phyloP scores from a whole-genome alignment of 1,140 invertebrate species.

The Drosophila rhopaloa region DNA sequence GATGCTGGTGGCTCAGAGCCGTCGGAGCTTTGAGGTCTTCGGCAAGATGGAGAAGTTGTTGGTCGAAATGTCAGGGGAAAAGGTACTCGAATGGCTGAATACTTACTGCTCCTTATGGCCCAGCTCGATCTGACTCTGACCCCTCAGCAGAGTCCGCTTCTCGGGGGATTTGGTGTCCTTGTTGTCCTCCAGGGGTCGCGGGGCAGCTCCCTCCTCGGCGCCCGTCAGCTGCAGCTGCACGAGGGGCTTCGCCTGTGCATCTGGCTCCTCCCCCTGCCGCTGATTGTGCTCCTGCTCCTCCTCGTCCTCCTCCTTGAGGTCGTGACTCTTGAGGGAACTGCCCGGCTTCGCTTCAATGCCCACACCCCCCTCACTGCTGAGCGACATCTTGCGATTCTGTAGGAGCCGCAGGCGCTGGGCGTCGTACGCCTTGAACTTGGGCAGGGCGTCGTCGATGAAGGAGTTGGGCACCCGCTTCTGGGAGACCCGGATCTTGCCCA shows the following conservation, averaged over 20 bases:
- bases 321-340: slow-evolving; percentile 59
- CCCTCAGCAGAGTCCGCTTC: slow-evolving; percentile 58
- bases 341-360: slow-evolving; percentile 62
- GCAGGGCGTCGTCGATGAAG: slow-evolving; percentile 95
- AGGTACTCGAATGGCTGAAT: slow-evolving; percentile 7
- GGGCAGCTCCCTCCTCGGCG: slow-evolving; percentile 53
- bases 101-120: slow-evolving; percentile 80
- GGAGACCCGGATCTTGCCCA: slow-evolving; percentile 94
- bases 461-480: slow-evolving; percentile 93
- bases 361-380: slow-evolving; percentile 72
- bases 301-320: slow-evolving; percentile 77
- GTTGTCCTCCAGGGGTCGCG: slow-evolving; percentile 62
- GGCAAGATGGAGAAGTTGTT: slow-evolving; percentile 25
- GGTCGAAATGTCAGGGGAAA: slow-evolving; percentile 21
- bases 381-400: slow-evolving; percentile 81
- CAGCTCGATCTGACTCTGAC: slow-evolving; percentile 76
- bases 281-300: slow-evolving; percentile 42
- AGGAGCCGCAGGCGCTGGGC: slow-evolving; percentile 88
- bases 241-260: slow-evolving; percentile 15
- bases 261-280: slow-evolving; percentile 1
- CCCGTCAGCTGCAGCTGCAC: slow-evolving; percentile 60
- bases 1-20: slow-evolving; percentile 41
- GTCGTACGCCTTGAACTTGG: slow-evolving; percentile 93
- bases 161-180: slow-evolving; percentile 77
- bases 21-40: slow-evolving; percentile 39